Conservation (phyloP, 2,797 vertebrate genomes). For the Smutsia temminckii region DNA sequence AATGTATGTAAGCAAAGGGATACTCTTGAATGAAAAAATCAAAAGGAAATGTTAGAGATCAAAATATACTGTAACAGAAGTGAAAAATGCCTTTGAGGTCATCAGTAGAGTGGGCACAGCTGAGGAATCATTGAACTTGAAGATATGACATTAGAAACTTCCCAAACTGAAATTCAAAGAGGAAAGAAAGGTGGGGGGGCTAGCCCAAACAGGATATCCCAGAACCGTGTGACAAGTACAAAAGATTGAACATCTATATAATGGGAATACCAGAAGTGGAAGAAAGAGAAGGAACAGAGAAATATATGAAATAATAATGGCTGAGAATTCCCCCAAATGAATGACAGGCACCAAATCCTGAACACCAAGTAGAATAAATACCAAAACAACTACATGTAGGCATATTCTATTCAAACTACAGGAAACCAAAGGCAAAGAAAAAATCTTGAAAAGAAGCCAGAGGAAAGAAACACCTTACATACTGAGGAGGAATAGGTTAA, state of each 20-base stretch:
- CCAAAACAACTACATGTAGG: background rate
- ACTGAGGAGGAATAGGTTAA: background rate
- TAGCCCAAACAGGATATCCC: background rate
- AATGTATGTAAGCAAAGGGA: background rate
- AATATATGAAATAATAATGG: background rate
- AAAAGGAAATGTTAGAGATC: background rate
- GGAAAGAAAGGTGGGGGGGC: background rate
- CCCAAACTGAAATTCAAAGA: background rate
- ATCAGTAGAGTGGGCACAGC: too few species aligned
- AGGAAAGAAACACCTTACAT: background rate
- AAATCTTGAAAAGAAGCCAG: background rate
- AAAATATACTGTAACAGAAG: background rate
- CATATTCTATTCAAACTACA: background rate
- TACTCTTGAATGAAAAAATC: background rate
- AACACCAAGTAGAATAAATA: background rate
- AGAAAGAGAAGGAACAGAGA: background rate
- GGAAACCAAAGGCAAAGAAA: background rate
- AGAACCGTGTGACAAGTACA: background rate
- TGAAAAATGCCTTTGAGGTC: background rate
- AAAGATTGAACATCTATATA: background rate
- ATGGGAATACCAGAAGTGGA: background rate
- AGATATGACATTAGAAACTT: background rate
- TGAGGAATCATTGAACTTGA: background rate
- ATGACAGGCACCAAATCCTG: background rate
- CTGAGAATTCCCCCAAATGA: background rate